Evolutionary conservation across 2,113 vertebrate genomes (phyloP).

Genomic region (Trematocara marginatum): DNA sequence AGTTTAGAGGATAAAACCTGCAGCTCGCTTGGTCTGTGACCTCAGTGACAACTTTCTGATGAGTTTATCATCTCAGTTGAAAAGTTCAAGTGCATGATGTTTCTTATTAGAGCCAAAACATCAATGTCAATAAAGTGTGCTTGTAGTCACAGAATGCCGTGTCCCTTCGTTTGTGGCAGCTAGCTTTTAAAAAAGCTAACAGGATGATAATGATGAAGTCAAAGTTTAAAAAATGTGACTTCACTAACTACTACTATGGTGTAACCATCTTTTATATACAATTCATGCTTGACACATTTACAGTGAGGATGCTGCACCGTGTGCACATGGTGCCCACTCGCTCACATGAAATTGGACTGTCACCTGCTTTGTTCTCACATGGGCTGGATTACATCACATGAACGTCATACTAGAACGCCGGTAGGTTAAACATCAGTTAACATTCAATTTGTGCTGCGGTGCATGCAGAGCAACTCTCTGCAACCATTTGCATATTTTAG

Average conservation of each 20-base stretch:
- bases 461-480: not conserved
- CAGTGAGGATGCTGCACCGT: not conserved
- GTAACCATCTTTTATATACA: not conserved
- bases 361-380: not conserved
- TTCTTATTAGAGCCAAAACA: not conserved
- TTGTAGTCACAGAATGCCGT: not conserved
- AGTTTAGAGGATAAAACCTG: not conserved
- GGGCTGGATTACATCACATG: accelerated
- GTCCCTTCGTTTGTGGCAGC: not conserved
- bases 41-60: not conserved
- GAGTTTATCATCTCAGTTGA: not conserved
- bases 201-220: not conserved
- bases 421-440: not conserved
- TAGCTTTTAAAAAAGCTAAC: not conserved
- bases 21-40: not conserved
- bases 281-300: not conserved
- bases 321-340: not conserved
- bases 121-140: not conserved
- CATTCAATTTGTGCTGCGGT: not conserved
- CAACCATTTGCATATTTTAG: not conserved
- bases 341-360: not conserved
- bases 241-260: not conserved
- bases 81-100: not conserved
- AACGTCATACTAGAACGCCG: not conserved
- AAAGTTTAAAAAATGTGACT: not conserved